A percentile compares a stretch with the other conserved stretches of the same genome.
These are phyloP conservation scores for Platycercus adscitus DNA, from an alignment of 2,113 vertebrate species.

Conservation along the genomic window DNA sequence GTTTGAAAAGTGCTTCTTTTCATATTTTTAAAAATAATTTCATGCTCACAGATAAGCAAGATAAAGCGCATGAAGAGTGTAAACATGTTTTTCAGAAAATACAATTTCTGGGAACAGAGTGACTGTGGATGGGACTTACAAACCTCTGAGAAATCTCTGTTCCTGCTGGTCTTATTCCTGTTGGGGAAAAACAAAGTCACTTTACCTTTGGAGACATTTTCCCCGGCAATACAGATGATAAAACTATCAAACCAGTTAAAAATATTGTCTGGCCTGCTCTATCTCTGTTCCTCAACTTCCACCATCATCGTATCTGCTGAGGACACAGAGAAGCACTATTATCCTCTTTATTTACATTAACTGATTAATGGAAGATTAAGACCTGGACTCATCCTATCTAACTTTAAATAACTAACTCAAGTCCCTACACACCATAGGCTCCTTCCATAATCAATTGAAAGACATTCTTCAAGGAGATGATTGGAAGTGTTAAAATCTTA, in stretches of 20 bases:
- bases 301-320: not conserved
- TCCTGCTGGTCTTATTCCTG: not conserved
- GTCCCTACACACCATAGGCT: not conserved
- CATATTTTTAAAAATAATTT: not conserved
- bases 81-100: not conserved
- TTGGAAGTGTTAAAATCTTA: not conserved
- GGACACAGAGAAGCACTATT: not conserved
- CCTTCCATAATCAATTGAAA: not conserved
- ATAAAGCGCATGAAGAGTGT: not conserved
- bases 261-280: not conserved
- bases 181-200: fast-evolving
- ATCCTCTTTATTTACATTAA: not conserved
- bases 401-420: not conserved
- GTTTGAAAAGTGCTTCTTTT: slow-evolving; percentile 9
- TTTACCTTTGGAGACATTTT: not conserved
- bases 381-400: not conserved
- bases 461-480: not conserved
- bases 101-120: not conserved
- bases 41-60: not conserved
- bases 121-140: not conserved
- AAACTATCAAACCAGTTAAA: not conserved
- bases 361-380: not conserved
- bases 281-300: not conserved
- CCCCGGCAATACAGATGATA: not conserved
- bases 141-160: not conserved